Evolutionary conservation across 2,113 vertebrate species (phyloP).

Genomic region (Amblyopsis rosae): DNA sequence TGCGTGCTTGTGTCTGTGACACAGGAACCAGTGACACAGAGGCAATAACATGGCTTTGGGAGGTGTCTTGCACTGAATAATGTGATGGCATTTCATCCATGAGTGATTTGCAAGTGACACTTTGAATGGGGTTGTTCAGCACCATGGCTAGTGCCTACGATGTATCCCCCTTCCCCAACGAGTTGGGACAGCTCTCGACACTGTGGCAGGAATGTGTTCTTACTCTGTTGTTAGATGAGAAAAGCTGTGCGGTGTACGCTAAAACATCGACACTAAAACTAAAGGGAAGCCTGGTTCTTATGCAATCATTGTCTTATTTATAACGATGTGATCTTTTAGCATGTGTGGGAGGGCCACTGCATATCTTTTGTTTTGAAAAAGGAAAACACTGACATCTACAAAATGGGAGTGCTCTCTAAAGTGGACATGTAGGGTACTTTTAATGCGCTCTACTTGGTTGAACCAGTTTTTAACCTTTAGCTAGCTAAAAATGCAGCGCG

Average conservation of each 20-base stretch:
- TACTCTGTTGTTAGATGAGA: too few relatives aligned
- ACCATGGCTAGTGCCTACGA: neutral
- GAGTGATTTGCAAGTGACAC: slow-evolving; percentile 1
- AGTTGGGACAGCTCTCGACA: too few relatives aligned
- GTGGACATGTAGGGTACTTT: slow-evolving; percentile 20
- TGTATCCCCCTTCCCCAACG: too few relatives aligned
- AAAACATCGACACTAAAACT: too few relatives aligned
- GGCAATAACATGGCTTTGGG: neutral
- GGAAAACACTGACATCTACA: neutral
- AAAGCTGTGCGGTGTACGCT: too few relatives aligned
- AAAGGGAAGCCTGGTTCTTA: too few relatives aligned
- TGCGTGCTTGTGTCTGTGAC: slow-evolving; percentile 14
- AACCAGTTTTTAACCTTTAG: slow-evolving; percentile 17
- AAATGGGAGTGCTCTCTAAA: slow-evolving; percentile 17
- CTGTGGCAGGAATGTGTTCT: too few relatives aligned
- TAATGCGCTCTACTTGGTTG: slow-evolving; percentile 7
- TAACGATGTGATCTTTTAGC: slow-evolving; percentile 2
- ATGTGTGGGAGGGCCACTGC: slow-evolving; percentile 18
- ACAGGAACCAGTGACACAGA: slow-evolving; percentile 18
- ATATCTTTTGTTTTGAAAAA: slow-evolving; percentile 1
- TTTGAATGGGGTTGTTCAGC: neutral
- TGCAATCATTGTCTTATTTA: neutral
- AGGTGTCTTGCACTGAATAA: slow-evolving; percentile 21
- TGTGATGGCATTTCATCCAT: slow-evolving; percentile 17
- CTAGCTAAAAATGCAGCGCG: slow-evolving; percentile 28